phyloP scores from a whole-genome alignment of 2,113 vertebrate species.

The Lagopus muta region DNA sequence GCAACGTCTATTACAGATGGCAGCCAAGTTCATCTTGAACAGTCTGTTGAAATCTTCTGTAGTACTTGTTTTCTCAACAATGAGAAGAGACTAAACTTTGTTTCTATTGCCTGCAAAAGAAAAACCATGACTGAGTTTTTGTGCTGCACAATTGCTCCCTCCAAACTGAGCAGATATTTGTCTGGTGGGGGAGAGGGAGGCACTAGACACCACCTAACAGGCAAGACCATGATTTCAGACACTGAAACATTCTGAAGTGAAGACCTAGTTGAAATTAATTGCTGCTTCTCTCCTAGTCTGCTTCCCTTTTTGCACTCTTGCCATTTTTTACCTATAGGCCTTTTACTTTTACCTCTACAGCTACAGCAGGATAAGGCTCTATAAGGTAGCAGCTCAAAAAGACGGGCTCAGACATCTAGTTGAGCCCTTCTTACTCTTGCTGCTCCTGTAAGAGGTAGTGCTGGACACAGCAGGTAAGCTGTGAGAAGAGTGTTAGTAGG shows the following conservation, averaged over 20 bases:
- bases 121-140: fast-evolving
- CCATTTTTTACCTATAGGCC: background rate
- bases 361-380: background rate
- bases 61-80: background rate
- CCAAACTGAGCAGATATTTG: background rate
- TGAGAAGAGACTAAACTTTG: background rate
- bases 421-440: fast-evolving
- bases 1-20: background rate
- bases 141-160: background rate
- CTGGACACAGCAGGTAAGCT: fast-evolving
- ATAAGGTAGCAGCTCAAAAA: background rate
- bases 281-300: background rate
- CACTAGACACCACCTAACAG: fast-evolving
- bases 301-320: background rate
- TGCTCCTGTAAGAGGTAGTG: fast-evolving
- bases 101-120: constrained; percentile 59
- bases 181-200: background rate
- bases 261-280: background rate
- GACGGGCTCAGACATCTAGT: background rate
- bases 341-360: background rate
- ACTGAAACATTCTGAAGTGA: fast-evolving
- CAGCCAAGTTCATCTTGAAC: background rate
- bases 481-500: fast-evolving
- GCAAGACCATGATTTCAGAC: background rate
- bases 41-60: background rate